phyloP scores from a whole-genome alignment of 2,113 vertebrate species.

The Acrocephalus kingi region DNA sequence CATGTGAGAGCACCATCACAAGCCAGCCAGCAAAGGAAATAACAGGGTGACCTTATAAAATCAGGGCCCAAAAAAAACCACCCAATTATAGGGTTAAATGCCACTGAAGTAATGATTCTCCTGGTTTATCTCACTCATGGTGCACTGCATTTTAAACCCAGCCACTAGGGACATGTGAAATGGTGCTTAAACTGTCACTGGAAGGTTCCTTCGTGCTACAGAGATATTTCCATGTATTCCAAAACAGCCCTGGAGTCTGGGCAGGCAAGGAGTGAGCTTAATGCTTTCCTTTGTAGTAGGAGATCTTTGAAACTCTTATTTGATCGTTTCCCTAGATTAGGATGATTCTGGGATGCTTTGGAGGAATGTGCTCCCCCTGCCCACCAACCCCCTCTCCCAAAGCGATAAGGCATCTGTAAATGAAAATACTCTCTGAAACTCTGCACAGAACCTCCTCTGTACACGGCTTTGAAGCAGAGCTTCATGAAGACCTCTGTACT shows the following conservation, averaged over 20 bases:
- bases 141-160: not conserved
- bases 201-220: constrained; percentile 1
- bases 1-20: constrained; percentile 11
- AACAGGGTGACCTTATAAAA: constrained; percentile 47
- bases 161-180: not conserved
- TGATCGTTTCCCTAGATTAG: constrained; percentile 68
- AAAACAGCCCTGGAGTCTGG: constrained; percentile 19
- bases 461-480: constrained; percentile 73
- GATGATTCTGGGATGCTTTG: constrained; percentile 39
- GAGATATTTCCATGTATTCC: constrained; percentile 10
- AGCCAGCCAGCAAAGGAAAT: constrained; percentile 27
- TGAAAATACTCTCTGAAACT: constrained; percentile 72
- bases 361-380: constrained; percentile 50
- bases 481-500: constrained; percentile 64
- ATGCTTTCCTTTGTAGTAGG: constrained; percentile 66
- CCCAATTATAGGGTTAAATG: constrained; percentile 27
- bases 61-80: not conserved
- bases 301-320: constrained; percentile 71
- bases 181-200: constrained; percentile 19
- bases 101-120: constrained; percentile 8
- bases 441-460: constrained; percentile 53
- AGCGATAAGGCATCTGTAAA: constrained; percentile 78
- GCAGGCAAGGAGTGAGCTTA: constrained; percentile 37
- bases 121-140: not conserved
- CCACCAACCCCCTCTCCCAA: not conserved